Evolutionary conservation across 2,113 vertebrate genomes (phyloP).

Genomic region (Barnardius zonarius): DNA sequence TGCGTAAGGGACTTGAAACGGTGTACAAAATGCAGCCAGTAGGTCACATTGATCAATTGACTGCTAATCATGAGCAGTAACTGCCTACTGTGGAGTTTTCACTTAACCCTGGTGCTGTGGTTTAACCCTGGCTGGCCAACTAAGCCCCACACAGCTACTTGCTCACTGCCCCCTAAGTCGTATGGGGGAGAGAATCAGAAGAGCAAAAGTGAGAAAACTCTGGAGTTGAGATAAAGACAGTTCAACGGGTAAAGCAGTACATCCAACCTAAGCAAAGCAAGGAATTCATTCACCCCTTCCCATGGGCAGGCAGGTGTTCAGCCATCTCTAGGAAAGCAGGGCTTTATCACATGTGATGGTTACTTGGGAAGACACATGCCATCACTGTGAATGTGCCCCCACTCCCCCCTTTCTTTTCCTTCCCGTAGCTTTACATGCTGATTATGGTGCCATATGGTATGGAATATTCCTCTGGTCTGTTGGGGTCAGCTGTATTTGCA

Average conservation of each 20-base stretch:
- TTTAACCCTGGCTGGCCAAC: not conserved
- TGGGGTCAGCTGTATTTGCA: not conserved
- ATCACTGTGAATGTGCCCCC: not conserved
- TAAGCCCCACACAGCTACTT: not conserved
- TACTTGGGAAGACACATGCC: not conserved
- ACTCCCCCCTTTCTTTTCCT: not conserved
- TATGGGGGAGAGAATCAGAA: not conserved
- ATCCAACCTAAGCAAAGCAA: not conserved
- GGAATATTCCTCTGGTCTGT: not conserved
- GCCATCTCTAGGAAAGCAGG: not conserved
- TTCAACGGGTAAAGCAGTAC: not conserved
- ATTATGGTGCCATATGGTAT: not conserved
- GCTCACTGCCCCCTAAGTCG: not conserved
- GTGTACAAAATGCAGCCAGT: not conserved
- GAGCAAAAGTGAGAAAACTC: not conserved
- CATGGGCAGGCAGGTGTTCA: not conserved
- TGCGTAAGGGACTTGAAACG: not conserved
- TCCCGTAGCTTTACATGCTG: not conserved
- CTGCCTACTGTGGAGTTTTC: not conserved
- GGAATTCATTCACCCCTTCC: not conserved
- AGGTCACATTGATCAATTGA: not conserved
- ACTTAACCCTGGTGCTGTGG: not conserved
- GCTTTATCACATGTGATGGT: not conserved
- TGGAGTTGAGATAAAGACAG: not conserved
- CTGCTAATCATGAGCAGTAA: rapidly evolving